Evolutionary conservation across 2,113 vertebrate genomes (phyloP).

Genomic region (Carollia perspicillata): DNA sequence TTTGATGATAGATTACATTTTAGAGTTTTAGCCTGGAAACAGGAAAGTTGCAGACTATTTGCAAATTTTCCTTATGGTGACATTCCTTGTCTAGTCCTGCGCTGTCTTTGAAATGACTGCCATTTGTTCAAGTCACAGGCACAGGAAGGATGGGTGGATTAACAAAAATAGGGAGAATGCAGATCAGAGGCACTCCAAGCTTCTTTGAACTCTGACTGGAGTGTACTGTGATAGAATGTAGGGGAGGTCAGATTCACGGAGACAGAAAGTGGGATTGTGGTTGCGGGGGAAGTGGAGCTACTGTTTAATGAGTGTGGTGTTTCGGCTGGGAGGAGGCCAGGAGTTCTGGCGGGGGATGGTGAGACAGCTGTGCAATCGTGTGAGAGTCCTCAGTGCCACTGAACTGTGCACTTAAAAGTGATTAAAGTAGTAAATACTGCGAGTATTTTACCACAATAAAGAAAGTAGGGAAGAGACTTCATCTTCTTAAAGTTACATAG

Average conservation of each 20-base stretch:
- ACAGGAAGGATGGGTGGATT: background rate
- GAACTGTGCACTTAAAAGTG: background rate
- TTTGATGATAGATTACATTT: background rate
- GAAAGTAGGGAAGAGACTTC: background rate
- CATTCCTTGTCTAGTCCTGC: background rate
- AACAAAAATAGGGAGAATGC: background rate
- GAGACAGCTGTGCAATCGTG: background rate
- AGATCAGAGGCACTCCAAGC: background rate
- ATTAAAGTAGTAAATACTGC: background rate
- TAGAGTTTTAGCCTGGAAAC: background rate
- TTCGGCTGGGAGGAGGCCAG: background rate
- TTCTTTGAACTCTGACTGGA: background rate
- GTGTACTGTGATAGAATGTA: background rate
- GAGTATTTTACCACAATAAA: background rate
- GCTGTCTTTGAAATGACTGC: conserved; percentile 34
- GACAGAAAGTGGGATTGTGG: background rate
- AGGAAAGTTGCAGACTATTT: background rate
- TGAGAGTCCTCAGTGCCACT: background rate
- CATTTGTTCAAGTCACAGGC: conserved; percentile 29
- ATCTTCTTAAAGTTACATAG: background rate
- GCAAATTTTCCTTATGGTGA: background rate
- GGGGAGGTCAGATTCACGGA: background rate
- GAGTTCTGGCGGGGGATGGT: background rate
- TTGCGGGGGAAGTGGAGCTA: background rate
- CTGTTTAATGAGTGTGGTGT: background rate